Evolutionary conservation across 2,797 vertebrate genomes (phyloP), one percentile per base, ranked within the genome.

Genomic region (Bradypodion pumilum): DNA sequence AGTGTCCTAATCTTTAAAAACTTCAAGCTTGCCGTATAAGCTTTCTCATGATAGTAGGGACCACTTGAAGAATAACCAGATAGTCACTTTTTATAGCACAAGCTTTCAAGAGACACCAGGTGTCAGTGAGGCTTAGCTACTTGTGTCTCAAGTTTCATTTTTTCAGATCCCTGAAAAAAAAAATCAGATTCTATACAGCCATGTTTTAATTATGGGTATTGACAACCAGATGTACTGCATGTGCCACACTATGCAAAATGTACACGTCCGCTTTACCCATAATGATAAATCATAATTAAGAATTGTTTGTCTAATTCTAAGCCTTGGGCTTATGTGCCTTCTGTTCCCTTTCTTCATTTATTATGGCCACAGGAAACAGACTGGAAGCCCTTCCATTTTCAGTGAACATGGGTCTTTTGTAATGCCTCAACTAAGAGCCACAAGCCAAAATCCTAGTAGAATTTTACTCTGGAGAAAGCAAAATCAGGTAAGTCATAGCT

Each of bases 1-100:
- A 60, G 59, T 72, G 37, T 7, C 25, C 42, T 70, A 84, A 74
- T 49, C 25, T 83, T 77, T 66, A 42, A 60, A 83, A 70, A 35
- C 21, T 60, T 12, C 44, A 15, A 83, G 27, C 46, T 59, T 59
- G 37, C 19, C 10, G 2, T 4, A 27, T 46, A 72, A 81, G 16
- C 3, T 46, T 19, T 21, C 16, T 78, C 68, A 63, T 73, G 32
- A 69, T 56, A 52, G 10, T 7, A 68, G 40, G 25, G 59, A 63
- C 73, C 13, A 29, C 56, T 49, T 49, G 52, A 74, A 46, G 77
- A 74, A 78, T 46, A 32, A 27, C 25, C 56, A 78, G 68, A 37
- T 63, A 62, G 73, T 49, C 29, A 68, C 16, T 52, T 62, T 60
- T 60, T 78, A 49, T 60, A 62, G 21, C 25, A 60, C 40, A 66